A percentile compares a stretch with the other conserved stretches of the same genome.
Conservation (phyloP, 2,888 invertebrate genomes). For the Fragum whitleyi region DNA sequence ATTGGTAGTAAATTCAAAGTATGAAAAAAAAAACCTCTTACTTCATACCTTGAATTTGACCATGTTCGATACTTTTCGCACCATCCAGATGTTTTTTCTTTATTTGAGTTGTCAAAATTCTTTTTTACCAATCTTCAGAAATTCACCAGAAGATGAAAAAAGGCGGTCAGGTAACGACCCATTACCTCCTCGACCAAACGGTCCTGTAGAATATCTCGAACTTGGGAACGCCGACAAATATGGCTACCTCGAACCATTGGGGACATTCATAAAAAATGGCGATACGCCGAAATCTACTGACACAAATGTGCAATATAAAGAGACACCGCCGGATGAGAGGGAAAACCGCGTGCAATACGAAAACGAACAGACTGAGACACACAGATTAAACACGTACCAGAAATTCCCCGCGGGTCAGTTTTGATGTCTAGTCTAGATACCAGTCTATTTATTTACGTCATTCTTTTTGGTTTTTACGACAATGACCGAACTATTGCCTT, state of each 20-base stretch:
- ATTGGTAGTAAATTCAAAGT: too few relatives aligned
- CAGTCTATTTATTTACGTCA: too few relatives aligned
- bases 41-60: too few relatives aligned
- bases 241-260: constrained; percentile 18
- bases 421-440: background rate
- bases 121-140: too few relatives aligned
- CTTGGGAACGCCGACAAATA: constrained; percentile 27
- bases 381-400: constrained; percentile 28
- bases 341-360: background rate
- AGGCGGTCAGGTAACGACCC: constrained; percentile 33
- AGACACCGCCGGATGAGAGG: background rate
- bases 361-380: background rate
- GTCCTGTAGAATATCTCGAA: constrained; percentile 44
- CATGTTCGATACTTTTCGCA: too few relatives aligned
- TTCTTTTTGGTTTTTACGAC: too few relatives aligned
- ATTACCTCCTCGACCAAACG: constrained; percentile 25
- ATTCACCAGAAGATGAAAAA: constrained; percentile 2
- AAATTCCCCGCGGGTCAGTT: constrained; percentile 29
- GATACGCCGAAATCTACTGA: background rate
- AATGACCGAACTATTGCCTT: too few relatives aligned
- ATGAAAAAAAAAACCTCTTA: too few relatives aligned
- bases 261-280: background rate
- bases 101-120: too few relatives aligned
- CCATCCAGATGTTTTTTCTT: too few relatives aligned
- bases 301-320: background rate